phyloP scores from a whole-genome alignment of 2,888 invertebrate genomes.

The Drosophila nr. perissopoda region DNA sequence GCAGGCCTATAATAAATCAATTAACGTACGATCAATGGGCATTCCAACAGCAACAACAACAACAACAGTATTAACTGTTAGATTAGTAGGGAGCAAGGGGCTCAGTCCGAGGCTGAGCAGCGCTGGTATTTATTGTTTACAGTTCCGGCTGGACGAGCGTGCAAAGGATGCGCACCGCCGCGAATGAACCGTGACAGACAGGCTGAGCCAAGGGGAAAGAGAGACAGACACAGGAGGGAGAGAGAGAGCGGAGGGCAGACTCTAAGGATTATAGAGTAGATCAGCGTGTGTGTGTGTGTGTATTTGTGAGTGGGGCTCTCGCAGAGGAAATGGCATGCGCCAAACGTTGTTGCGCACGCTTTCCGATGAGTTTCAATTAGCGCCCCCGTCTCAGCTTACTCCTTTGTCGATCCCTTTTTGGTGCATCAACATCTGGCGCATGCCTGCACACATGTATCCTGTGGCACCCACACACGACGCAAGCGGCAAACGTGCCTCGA shows the following conservation, averaged over 20 bases:
- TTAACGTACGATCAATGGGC: conserved; percentile 61
- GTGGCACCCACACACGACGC: conserved; percentile 70
- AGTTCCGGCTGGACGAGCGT: conserved; percentile 82
- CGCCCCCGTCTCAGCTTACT: conserved; percentile 60
- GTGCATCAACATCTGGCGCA: conserved; percentile 58
- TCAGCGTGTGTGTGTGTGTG: conserved; percentile 2
- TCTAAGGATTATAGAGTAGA: conserved; percentile 36
- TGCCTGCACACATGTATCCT: conserved; percentile 44
- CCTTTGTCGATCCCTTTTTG: conserved; percentile 58
- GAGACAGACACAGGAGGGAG: neutral
- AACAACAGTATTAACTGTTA: conserved; percentile 30
- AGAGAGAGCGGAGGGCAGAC: neutral
- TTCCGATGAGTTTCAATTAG: conserved; percentile 66
- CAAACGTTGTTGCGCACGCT: conserved; percentile 58
- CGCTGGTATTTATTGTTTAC: conserved; percentile 81
- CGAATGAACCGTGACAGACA: conserved; percentile 48
- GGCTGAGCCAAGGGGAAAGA: conserved; percentile 4
- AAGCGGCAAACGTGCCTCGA: conserved; percentile 33
- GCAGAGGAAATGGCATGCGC: conserved; percentile 64
- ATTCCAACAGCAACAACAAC: conserved; percentile 18
- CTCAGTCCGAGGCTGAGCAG: conserved; percentile 22
- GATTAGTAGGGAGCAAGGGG: conserved; percentile 46
- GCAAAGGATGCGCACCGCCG: conserved; percentile 52
- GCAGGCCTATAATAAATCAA: conserved; percentile 77
- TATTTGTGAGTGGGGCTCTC: neutral